These are phyloP conservation scores for Erebia aethiops DNA, from an alignment of 2,888 invertebrate genomes.

Conservation along the genomic window DNA sequence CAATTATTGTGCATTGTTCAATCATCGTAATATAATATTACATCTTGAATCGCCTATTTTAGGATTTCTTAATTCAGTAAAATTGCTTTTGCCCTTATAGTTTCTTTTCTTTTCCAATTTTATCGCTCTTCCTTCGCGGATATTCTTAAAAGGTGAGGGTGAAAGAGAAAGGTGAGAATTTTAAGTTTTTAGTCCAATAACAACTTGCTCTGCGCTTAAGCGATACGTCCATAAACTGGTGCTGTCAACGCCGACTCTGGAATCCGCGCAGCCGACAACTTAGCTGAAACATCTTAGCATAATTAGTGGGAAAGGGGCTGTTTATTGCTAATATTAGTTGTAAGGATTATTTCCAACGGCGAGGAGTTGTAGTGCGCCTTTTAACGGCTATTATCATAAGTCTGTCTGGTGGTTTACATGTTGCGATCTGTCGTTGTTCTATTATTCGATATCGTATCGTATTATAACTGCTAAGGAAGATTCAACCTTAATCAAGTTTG, in stretches of 20 bases:
- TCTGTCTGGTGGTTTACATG: slow-evolving; percentile 42
- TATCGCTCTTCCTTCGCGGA: background rate
- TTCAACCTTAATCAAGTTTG: too few species aligned
- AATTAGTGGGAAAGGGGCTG: slow-evolving; percentile 76
- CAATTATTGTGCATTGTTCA: too few species aligned
- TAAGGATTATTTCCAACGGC: slow-evolving; percentile 72
- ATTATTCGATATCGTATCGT: background rate
- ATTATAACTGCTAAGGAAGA: background rate
- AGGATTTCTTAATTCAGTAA: too few species aligned
- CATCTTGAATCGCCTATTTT: too few species aligned
- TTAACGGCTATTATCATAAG: slow-evolving; percentile 68
- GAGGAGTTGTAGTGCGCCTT: slow-evolving; percentile 50
- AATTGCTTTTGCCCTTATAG: too few species aligned
- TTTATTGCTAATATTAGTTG: slow-evolving; percentile 81
- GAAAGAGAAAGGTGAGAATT: background rate
- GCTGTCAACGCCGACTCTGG: slow-evolving; percentile 55
- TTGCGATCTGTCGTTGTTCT: slow-evolving; percentile 32
- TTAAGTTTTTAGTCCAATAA: slow-evolving; percentile 7
- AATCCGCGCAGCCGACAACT: slow-evolving; percentile 67
- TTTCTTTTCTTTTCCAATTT: too few species aligned
- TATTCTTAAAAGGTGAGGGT: background rate
- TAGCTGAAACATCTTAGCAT: slow-evolving; percentile 73
- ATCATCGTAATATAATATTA: too few species aligned
- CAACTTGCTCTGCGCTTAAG: slow-evolving; percentile 16
- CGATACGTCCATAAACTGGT: slow-evolving; percentile 36